phyloP scores from a whole-genome alignment of 2,888 invertebrate genomes.

The Apantesis nais region DNA sequence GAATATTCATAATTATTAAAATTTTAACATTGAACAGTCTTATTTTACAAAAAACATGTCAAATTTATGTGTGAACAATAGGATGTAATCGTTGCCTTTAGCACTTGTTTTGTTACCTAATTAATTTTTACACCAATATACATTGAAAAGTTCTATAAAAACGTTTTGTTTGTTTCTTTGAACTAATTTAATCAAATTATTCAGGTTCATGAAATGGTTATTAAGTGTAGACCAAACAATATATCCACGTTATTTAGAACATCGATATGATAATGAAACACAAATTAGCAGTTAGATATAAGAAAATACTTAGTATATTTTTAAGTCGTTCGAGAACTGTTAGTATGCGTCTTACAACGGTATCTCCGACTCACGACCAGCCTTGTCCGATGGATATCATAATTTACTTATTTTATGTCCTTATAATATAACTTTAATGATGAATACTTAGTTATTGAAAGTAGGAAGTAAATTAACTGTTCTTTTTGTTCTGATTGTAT shows the following conservation, averaged over 20 bases:
- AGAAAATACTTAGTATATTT: background rate
- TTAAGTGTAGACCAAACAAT: no score
- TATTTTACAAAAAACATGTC: no score
- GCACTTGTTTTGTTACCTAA: no score
- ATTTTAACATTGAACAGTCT: no score
- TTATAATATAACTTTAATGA: constrained; percentile 30
- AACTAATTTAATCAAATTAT: no score
- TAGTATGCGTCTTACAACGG: constrained; percentile 28
- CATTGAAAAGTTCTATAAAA: no score
- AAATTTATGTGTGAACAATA: no score
- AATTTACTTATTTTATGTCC: constrained; percentile 38
- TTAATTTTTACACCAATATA: no score
- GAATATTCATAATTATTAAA: no score
- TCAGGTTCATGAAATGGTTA: no score
- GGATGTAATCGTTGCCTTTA: no score
- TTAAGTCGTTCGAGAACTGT: constrained; percentile 20
- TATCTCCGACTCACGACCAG: constrained; percentile 28
- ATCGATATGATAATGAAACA: background rate
- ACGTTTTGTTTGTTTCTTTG: no score
- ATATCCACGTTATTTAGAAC: background rate
- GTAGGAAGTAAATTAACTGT: constrained; percentile 22
- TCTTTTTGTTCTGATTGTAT: constrained; percentile 12
- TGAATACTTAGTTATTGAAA: constrained; percentile 28
- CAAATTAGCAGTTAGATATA: background rate
- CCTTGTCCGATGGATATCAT: constrained; percentile 35